These are phyloP conservation scores for Cryptocephalus primarius DNA, from an alignment of 2,888 invertebrate species.

Conservation along the genomic window DNA sequence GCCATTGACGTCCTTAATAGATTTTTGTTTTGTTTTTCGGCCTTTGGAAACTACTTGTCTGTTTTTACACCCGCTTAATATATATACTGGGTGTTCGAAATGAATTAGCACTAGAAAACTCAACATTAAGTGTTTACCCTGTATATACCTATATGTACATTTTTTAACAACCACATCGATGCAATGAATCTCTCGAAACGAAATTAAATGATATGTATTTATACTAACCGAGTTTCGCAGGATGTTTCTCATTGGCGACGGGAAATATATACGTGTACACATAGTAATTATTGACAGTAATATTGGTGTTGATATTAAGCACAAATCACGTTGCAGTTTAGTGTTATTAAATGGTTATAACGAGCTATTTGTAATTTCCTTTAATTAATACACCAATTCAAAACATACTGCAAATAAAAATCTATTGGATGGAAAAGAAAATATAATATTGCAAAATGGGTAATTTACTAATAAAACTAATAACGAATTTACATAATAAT, in stretches of 20 bases:
- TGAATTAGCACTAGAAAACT: background rate
- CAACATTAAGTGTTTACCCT: slow-evolving; percentile 15
- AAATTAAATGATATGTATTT: slow-evolving; percentile 7
- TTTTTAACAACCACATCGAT: background rate
- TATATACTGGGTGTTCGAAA: background rate
- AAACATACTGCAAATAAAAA: no score
- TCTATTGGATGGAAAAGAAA: no score
- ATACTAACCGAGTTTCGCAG: background rate
- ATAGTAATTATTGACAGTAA: background rate
- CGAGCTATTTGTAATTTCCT: background rate
- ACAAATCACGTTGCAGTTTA: no score
- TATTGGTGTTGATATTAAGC: background rate
- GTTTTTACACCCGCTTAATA: slow-evolving; percentile 1
- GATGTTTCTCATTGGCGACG: background rate
- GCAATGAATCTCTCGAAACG: slow-evolving; percentile 9
- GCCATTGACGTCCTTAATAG: no score
- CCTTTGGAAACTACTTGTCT: slow-evolving; percentile 21
- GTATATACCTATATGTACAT: slow-evolving; percentile 18
- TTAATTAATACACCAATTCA: background rate
- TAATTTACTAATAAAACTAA: no score
- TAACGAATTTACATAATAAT: no score
- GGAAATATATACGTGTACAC: slow-evolving; percentile 5
- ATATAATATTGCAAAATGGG: no score
- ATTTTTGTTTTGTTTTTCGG: slow-evolving; percentile 3
- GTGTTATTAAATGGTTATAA: no score